Evolutionary conservation across 2,113 vertebrate species (phyloP), one percentile per base, ranked within the genome.

Genomic region (Camelus bactrianus): DNA sequence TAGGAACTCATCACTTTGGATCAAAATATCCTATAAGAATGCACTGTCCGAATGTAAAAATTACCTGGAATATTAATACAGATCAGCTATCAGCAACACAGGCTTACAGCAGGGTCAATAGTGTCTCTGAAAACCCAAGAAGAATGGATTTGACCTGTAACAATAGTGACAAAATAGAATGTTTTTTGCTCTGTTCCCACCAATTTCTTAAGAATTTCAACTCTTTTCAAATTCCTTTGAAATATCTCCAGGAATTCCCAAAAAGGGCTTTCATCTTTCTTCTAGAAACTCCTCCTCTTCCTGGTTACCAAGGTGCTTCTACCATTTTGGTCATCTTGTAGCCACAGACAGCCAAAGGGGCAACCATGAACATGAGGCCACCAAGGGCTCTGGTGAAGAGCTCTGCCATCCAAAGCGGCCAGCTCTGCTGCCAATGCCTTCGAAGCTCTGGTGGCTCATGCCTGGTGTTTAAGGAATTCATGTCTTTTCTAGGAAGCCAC

Each of bases 1-100:
- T 72, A 87, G 91, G 38, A 69, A 56, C 26, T 95, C 8, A 84
- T 48, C 42, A 46, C n/a, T 77, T 81, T 84, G 16, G 58, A 58
- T 90, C 48, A 89, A 94, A 92, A 80, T 4, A 77, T n/a, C 54
- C 50, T 65, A 50, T 46, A 95, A 32, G 22, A 88, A 76, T 82
- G 22, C 3, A 60, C 89, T 82, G 13, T 81, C 60, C 73, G 84
- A 95, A 94, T 48, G 22, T 35, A 75, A 81, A 91, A 26, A 75
- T 80, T 83, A 79, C 52, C 35, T 83, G 24, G 24, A 60, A 32
- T n/a, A 62, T 35, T 22, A 94, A 80, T 46, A 32, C 38, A 80
- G 12, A 83, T 52, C 20, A 84, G 30, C 28, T 89, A 4, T 62
- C 60, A 90, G n/a, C n/a, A 88, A 67, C 58, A 70, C 28, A 64